Base-by-base conservation (phyloP, 2,797 vertebrate genomes). In the Xenopus petersii region DNA sequence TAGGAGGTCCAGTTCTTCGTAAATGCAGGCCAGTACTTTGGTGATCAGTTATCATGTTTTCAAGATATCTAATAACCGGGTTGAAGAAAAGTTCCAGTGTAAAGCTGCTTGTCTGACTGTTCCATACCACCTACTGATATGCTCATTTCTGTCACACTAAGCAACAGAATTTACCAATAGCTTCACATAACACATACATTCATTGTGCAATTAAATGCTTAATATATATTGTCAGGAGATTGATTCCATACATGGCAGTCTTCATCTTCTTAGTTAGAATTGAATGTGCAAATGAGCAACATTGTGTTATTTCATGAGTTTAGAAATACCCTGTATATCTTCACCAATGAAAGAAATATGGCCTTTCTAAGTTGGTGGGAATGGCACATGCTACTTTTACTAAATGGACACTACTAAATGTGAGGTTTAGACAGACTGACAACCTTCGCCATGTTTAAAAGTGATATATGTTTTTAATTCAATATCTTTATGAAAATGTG, bases 341-440 rank as follows among this genome's bases (percentile, higher is more conserved):
- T 87, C 84, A 86, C 11, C 83, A 83, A 86, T 84, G 84, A 74
- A 77, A 70, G 66, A 84, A 81, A 77, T 65, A 64, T 54, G 81
- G 78, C 71, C 66, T 84, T 17, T 16, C 82, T 56, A 74, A 75
- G 80, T 76, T 82, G 82, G 67, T 77, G 65, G 81, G 84, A 56
- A 67, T 81, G 78, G 47, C 16, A 81, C 81, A 75, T 79, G 81
- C 80, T 80, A 83, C n/a, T 86, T 85, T 74, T 84, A 60, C 72
- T 84, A 81, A 81, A 84, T 81, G 79, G 81, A 75, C 73, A 64
- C 30, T 87, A 83, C 85, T 83, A 86, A 79, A 16, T 75, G 75
- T 83, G 71, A 78, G 80, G 73, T 81, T 59, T 78, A 67, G 58
- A 80, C 81, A 81, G 80, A 48, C 54, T 84, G 82, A 83, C 78